Evolutionary conservation across 2,113 vertebrate species (phyloP), one percentile per base, ranked within the genome.

Genomic region (Zapus hudsonius): DNA sequence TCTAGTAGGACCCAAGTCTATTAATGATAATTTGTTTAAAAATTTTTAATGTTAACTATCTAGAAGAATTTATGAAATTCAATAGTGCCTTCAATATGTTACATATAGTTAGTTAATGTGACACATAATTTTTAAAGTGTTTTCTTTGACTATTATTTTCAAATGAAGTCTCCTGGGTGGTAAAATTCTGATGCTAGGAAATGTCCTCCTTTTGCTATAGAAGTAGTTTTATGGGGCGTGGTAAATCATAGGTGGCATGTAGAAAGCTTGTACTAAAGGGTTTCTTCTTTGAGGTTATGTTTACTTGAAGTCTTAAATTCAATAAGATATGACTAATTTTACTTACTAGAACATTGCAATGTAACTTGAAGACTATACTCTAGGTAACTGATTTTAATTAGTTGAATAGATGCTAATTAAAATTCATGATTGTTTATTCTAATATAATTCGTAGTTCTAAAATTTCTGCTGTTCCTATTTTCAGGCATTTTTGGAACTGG

Each of bases 401-500:
- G 29, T 22, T 84, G 25, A 92, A 40, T 81, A 38, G 57, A 13
- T 84, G 38, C 25, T 66, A 80, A 13, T 61, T 79, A 40, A 38
- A 87, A 61, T 79, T 87, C 17, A 23, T 93, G 36, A 31, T 59
- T 79, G 33, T 57, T 84, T 87, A 63, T 83, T 87, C 87, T 64
- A 94, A 74, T 74, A 90, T 85, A 89, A 76, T 80, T 89, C n/a
- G 82, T 76, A 57, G 17, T 79, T 40, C 73, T 82, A 75, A 70
- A 64, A 64, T 63, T 73, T 95, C 67, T 96, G 67, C 33, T 79
- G 15, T 66, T 94, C 94, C 89, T 89, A 89, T 89, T 91, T 96
- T 27, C 81, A 99, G 99, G 99, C 99, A 0, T 99, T 99, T 98
- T 97, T 99, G 97, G 99, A 99, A 97, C 98, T 99, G 97, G 99